Conservation (phyloP, 2,113 vertebrate genomes). For the Capra hircus region DNA sequence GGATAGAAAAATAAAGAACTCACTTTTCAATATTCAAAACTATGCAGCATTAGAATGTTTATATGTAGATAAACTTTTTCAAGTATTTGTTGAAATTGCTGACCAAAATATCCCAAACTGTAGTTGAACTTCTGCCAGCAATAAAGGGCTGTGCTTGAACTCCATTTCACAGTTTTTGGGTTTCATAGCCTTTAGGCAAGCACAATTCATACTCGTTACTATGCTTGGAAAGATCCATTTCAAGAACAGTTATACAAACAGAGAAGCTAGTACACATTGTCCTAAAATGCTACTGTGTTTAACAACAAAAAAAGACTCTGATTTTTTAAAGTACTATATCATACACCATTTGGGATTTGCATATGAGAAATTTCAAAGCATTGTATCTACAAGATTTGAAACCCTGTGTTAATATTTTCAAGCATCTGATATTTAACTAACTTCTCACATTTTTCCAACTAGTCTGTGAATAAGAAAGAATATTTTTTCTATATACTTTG, state of each 20-base stretch:
- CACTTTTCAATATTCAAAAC: neutral
- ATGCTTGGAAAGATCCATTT: slow-evolving; percentile 20
- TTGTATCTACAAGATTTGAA: neutral
- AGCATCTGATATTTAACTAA: neutral
- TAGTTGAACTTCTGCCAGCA: neutral
- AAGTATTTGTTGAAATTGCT: slow-evolving; percentile 30
- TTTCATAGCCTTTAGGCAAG: slow-evolving; percentile 37
- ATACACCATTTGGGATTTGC: neutral
- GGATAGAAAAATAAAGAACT: neutral
- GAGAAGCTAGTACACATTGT: slow-evolving; percentile 18
- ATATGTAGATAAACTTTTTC: slow-evolving; percentile 44
- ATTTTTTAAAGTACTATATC: slow-evolving; percentile 5
- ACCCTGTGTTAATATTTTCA: neutral
- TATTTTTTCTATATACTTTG: neutral
- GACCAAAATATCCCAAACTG: slow-evolving; percentile 39
- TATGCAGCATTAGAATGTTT: slow-evolving; percentile 1
- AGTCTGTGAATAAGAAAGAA: neutral
- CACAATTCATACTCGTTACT: slow-evolving; percentile 35
- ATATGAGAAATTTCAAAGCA: neutral
- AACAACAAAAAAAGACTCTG: neutral
- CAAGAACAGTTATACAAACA: slow-evolving; percentile 33
- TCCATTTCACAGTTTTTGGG: slow-evolving; percentile 14
- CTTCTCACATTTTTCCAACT: neutral
- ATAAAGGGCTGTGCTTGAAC: neutral
- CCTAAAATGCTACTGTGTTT: neutral